Percentiles rank a stretch among this genome's conserved stretches.
Conservation (phyloP, 2,797 vertebrate species). For the Tokudaia tokunoshimensis region DNA sequence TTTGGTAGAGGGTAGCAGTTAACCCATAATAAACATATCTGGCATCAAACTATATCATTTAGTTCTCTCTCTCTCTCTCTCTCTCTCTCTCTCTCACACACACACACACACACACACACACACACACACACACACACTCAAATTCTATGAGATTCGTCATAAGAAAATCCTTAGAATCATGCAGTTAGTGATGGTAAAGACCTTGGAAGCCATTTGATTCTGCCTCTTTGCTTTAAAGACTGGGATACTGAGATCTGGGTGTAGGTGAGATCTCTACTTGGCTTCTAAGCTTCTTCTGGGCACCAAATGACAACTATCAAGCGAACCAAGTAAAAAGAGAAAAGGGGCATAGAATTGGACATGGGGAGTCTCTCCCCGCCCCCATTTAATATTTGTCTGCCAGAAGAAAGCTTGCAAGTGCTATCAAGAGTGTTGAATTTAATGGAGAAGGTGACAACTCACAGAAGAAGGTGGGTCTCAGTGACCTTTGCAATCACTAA, state of each 20-base stretch:
- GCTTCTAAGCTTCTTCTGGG: slow-evolving; percentile 38
- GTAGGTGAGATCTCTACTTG: not conserved
- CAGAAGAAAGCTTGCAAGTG: not conserved
- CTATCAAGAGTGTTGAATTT: not conserved
- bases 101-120: not conserved
- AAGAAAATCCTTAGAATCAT: not conserved
- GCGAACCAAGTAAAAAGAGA: not conserved
- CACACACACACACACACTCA: not conserved
- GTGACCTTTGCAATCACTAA: not conserved
- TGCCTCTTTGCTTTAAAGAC: slow-evolving; percentile 43
- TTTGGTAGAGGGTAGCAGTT: not conserved
- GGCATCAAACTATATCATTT: not conserved
- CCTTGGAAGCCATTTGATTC: not conserved
- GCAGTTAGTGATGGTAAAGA: not conserved
- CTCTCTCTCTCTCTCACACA: not conserved
- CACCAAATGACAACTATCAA: not conserved
- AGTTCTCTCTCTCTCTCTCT: not conserved
- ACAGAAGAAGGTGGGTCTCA: not conserved
- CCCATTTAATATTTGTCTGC: not conserved
- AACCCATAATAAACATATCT: not conserved
- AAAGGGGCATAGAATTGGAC: not conserved
- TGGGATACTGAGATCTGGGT: not conserved
- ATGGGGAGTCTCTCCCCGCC: not conserved
- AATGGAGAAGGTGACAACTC: not conserved
- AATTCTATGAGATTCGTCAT: slow-evolving; percentile 25